Base-by-base conservation (phyloP, 2,113 vertebrate genomes). In the Oreochromis spilurus region DNA sequence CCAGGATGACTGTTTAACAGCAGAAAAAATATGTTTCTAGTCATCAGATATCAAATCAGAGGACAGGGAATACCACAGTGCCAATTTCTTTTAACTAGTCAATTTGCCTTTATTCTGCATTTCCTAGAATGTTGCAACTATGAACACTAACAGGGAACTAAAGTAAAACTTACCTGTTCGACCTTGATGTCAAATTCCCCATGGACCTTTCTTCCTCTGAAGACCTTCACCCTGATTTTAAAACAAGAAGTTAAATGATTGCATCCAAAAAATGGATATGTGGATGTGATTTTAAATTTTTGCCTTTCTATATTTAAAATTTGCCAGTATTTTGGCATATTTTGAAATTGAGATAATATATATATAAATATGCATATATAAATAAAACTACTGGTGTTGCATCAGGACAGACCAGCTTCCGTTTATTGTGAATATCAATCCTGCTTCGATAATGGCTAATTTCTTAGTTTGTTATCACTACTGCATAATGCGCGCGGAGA, bases 151-250 rank as follows among this genome's bases (percentile, higher is more conserved):
- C 14, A 55, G 57, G 38, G 38, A 45, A 40, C 9, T 50, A 62
- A 26, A 81, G 17, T n/a, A 43, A 81, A 72, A 90, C 96, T 88
- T 88, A 98, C 97, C 96, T 98, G 97, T 89, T 98, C 97, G 29
- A 98, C 96, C 91, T 97, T 98, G 88, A 98, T 97, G 93, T 98
- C 98, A 93, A 95, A 97, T 95, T 98, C 97, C 50, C 97, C 97
- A 8, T 97, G 96, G 89, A 97, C 95, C 83, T 97, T 98, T 91
- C 96, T 97, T 70, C 97, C 97, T 95, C 96, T 97, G 95, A 98
- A 98, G 85, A 97, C 95, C 84, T 97, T 98, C 8, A 93, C 96
- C 98, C 98, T 98, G 92, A 50, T 91, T 43, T 90, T 86, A 43
- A 93, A 87, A 92, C 77, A 83, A 81, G 87, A 48, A 70, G 21